phyloP scores from a whole-genome alignment of 30 jellyfish, hydroid and myxozoan species.

The Aurelia sp. region DNA sequence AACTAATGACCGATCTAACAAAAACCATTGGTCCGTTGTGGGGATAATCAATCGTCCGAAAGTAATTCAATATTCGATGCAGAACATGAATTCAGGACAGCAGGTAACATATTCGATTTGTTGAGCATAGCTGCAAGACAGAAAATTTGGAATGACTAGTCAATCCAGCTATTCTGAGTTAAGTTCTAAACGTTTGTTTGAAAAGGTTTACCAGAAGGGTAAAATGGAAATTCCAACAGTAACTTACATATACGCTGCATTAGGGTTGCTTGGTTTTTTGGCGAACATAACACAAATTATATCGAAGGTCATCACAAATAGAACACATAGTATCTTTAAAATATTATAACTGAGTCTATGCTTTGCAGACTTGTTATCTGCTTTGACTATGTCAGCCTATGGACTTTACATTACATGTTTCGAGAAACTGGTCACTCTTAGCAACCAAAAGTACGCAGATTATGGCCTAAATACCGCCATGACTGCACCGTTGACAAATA shows the following conservation, averaged over 20 bases:
- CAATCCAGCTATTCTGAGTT: too few relatives aligned
- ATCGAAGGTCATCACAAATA: not conserved
- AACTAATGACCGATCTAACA: too few relatives aligned
- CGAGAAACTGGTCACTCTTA: not conserved
- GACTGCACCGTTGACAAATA: not conserved
- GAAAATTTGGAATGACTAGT: too few relatives aligned
- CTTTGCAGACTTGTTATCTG: slow-evolving; percentile 6
- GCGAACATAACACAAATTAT: not conserved
- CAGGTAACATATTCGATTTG: too few relatives aligned
- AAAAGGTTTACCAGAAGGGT: too few relatives aligned
- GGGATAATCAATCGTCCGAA: too few relatives aligned
- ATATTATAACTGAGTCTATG: not conserved
- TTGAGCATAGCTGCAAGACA: too few relatives aligned
- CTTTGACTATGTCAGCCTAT: not conserved
- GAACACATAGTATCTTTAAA: not conserved
- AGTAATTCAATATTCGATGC: too few relatives aligned
- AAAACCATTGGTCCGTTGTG: too few relatives aligned
- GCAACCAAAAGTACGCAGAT: not conserved
- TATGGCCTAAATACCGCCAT: not conserved
- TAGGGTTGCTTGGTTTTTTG: not conserved
- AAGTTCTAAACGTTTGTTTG: too few relatives aligned
- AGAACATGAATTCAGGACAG: too few relatives aligned
- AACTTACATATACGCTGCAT: not conserved
- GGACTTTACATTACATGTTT: not conserved
- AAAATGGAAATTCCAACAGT: too few relatives aligned